Evolutionary conservation across 1,140 invertebrate species (phyloP), one percentile per base, ranked within the genome.

Genomic region (Thaumetopoea pityocampa): DNA sequence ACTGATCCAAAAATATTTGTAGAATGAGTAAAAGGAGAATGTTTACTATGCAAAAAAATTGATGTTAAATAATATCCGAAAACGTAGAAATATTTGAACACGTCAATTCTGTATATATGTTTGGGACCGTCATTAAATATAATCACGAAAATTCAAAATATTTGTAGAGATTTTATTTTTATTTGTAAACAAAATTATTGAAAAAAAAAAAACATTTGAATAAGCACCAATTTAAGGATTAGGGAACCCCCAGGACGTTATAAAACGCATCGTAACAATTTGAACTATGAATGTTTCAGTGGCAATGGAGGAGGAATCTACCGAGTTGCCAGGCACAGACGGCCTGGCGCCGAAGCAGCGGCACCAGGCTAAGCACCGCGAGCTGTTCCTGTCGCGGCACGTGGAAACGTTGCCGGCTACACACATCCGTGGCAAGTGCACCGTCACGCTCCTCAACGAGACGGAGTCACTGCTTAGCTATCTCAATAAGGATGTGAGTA

Each of bases 341-440:
- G 88, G 88, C 29, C 87, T 92, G 43, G 82, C 88, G 61, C 83
- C 85, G 45, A 94, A 95, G 72, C 93, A 97, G 79, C 90, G 94
- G 58, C 96, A 98, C 86, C 95, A 97, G 85, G 91, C 99, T 71
- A 98, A 98, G 79, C 98, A 99, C 76, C 90, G 98, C 62, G 98
- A 99, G 87, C 88, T 99, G 54, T 99, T 99, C 88, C 88, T 99
- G 26, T 98, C 98, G 4, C 91, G 98, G 52, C 97, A 99, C 87
- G 94, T 99, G 45, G 98, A 99, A 87, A 99, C 96, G 14, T 89
- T 99, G 70, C 96, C 98, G 22, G 98, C 98, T 30, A 99, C 97
- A 35, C 96, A 98, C 87, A 99, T 99, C 67, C 90, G 98, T 67
- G 98, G 98, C 70, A 99, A 99, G 89, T 99, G 98, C 88, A 94